Conservation (phyloP, 2,797 vertebrate species). For the Macropodus opercularis region DNA sequence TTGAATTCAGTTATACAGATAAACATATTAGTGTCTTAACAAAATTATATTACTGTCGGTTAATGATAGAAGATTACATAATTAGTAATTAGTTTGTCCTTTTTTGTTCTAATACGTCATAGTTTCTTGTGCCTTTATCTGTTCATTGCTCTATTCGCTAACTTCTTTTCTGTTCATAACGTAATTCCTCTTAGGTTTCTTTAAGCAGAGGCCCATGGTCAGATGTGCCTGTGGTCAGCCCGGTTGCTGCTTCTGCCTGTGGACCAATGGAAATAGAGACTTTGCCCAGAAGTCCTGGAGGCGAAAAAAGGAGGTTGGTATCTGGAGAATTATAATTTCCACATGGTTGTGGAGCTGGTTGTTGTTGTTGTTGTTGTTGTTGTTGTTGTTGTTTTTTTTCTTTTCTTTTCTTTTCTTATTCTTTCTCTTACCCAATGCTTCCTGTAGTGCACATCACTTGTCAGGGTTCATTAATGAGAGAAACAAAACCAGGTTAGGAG, state of each 20-base stretch:
- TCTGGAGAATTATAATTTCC: not conserved
- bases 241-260: conserved; percentile 76
- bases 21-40: not conserved
- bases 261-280: conserved; percentile 88
- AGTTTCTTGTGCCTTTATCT: not conserved
- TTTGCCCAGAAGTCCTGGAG: conserved; percentile 87
- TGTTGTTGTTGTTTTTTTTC: too few species aligned
- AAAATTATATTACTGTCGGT: not conserved
- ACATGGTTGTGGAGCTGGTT: not conserved
- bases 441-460: not conserved
- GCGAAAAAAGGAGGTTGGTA: conserved; percentile 89
- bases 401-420: not conserved
- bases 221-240: conserved; percentile 73
- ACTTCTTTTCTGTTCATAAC: not conserved
- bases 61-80: not conserved
- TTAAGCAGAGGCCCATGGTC: conserved; percentile 75
- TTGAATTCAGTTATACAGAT: not conserved
- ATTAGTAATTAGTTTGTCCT: too few species aligned
- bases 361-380: too few species aligned
- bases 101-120: too few species aligned
- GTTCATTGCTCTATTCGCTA: not conserved
- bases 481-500: conserved; percentile 24
- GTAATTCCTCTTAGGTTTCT: conserved; percentile 72
- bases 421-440: not conserved
- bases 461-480: conserved; percentile 2